Evolutionary conservation across 2,888 invertebrate species (phyloP), one percentile per base, ranked within the genome.

Genomic region (Phania funesta): DNA sequence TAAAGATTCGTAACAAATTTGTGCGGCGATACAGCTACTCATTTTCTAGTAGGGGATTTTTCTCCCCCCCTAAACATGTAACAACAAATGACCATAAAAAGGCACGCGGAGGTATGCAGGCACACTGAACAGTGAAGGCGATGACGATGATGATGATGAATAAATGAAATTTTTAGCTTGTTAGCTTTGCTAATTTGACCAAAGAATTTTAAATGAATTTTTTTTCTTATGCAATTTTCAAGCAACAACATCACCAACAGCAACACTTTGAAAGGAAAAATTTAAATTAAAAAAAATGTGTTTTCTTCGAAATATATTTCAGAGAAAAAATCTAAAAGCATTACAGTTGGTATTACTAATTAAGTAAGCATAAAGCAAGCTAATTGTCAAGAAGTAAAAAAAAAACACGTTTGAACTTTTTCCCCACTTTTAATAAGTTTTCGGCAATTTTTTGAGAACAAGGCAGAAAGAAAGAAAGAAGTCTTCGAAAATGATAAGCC

Each of bases 151-250:
- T 46, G 54, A n/a, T 60, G 52, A 64, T 64, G 54, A 62, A 62
- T 56, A 29, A 46, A 64, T 73, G 22, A 58, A 44, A 58, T 24
- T 68, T 65, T 65, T 11, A 64, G 64, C 52, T 81, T 82, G 78
- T 78, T 82, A 70, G 74, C 78, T 71, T 75, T 78, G 70, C 78
- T 82, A 78, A 82, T 82, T 78, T 82, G 64, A 82, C 78, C 78
- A 82, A 78, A 11, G 70, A 82, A 82, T 78, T 75, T 78, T 64
- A 70, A 82, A 82, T 78, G 56, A 82, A 52, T 68, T 75, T 82
- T 73, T 54, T 78, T 60, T 60, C 26, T 29, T 2, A 38, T 50
- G 38, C 65, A 62, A 16, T 5, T 18, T 38, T 62, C 2, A 29
- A 24, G 24, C n/a, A 60, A 41, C 18, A 48, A 48, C 24, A 52